Evolutionary conservation across 2,888 invertebrate genomes (phyloP), one percentile per base, ranked within the genome.

Genomic region (Listrodromus nycthemerus): DNA sequence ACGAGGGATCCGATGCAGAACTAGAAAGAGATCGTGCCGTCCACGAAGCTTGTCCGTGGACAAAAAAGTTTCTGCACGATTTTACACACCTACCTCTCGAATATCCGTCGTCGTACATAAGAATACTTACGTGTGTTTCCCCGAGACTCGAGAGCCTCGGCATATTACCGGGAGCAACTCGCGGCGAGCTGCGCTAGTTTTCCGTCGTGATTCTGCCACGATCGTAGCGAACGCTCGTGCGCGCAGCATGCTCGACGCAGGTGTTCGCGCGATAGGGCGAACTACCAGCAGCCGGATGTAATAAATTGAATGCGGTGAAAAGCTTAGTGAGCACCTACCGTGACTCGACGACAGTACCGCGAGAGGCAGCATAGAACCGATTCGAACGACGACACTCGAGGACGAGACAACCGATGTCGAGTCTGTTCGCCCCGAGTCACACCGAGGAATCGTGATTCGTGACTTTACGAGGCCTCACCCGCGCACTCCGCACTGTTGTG

Each of bases 231-330:
- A 61, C 24, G 55, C 30, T 50, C 41, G 55, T 48, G 50, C 77
- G 58, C 70, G 37, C 45, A 19, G 76, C 65, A 41, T 45, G 41
- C 30, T 73, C 75, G 70, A 86, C 86, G 88, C 89, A 89, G 89
- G 89, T 89, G 89, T 89, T 86, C 86, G 84, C 79, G 85, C 77
- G 82, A 85, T 83, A 80, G 78, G 80, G 75, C 85, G 30, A 30
- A 80, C 41, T 65, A 83, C 71, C 58, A 16, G 50, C 63, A 71
- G 86, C 89, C 89, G 89, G 89, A 89, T 89, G 88, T 89, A 87
- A 89, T 89, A 89, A 89, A 89, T 89, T 89, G 87, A 89, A 89
- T 86, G 86, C 87, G 87, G 89, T 88, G 89, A 88, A 89, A 89
- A 89, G 78, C 83, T 85, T 84, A 81, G 82, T 77, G 69, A 84